A percentile compares a stretch with the other conserved stretches of the same genome.
Evolutionary conservation across 2,113 vertebrate species (phyloP).

Genomic region (Catharus minimus): DNA sequence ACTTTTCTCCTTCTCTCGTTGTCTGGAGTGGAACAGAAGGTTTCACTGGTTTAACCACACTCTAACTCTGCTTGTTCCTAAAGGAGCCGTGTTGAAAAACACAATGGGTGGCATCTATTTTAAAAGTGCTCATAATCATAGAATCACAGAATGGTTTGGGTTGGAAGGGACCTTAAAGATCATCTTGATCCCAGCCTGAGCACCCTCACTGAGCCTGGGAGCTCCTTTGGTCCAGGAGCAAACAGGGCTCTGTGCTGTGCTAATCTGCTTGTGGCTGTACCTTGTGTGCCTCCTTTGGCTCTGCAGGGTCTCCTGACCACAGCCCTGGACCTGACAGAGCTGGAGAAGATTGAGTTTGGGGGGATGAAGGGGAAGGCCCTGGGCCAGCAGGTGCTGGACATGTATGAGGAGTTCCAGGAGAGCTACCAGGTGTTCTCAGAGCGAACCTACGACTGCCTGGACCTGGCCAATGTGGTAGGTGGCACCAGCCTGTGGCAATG

Average conservation of each 20-base stretch:
- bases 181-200: background rate
- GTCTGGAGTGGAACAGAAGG: background rate
- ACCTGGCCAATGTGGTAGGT: constrained; percentile 78
- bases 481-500: background rate
- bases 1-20: background rate
- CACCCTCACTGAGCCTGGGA: rapidly evolving
- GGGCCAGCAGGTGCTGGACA: constrained; percentile 78
- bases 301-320: constrained; percentile 81
- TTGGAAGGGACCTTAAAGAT: background rate
- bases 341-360: constrained; percentile 89
- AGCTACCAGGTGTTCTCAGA: constrained; percentile 78
- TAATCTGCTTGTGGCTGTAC: background rate
- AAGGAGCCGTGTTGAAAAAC: too few relatives aligned
- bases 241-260: background rate
- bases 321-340: constrained; percentile 82
- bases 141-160: background rate
- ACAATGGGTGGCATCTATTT: background rate
- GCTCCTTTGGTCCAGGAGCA: background rate
- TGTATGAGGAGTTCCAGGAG: constrained; percentile 84
- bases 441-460: constrained; percentile 79
- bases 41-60: background rate
- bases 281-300: background rate
- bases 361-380: constrained; percentile 82
- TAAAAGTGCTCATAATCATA: rapidly evolving
- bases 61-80: background rate